These are phyloP conservation scores for Jordanella pulchra DNA, from an alignment of 2,797 vertebrate genomes.

Conservation along the genomic window DNA sequence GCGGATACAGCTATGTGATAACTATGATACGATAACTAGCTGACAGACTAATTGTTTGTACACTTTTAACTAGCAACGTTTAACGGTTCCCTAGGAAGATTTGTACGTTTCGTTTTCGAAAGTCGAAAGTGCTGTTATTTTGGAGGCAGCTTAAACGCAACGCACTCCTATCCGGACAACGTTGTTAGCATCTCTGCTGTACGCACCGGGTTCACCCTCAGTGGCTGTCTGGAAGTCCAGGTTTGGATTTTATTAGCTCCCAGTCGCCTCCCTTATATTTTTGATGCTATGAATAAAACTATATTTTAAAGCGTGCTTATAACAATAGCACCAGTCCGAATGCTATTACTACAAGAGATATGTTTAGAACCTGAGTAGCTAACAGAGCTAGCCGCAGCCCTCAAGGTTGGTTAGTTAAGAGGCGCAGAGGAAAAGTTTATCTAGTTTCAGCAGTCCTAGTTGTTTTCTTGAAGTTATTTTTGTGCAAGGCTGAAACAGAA, in stretches of 20 bases:
- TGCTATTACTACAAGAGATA: background rate
- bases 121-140: background rate
- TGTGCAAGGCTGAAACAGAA: background rate
- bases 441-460: rapidly evolving
- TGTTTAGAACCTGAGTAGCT: slow-evolving; percentile 20
- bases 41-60: background rate
- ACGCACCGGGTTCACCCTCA: background rate
- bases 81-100: too few species aligned
- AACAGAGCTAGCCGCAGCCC: slow-evolving; percentile 13
- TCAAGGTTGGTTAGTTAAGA: slow-evolving; percentile 58
- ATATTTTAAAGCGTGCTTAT: rapidly evolving
- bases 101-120: background rate
- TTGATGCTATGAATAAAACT: rapidly evolving
- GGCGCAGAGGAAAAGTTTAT: background rate
- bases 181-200: background rate
- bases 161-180: slow-evolving; percentile 13
- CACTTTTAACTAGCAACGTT: background rate
- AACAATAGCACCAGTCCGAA: background rate
- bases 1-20: too few species aligned
- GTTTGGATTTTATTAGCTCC: background rate
- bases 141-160: slow-evolving; percentile 19
- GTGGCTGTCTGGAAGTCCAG: background rate
- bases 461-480: background rate
- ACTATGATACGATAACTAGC: too few species aligned
- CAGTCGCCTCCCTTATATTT: rapidly evolving